Conservation (phyloP, 37 sponge, comb jelly and placozoan genomes). For the Aplysina aerophoba region DNA sequence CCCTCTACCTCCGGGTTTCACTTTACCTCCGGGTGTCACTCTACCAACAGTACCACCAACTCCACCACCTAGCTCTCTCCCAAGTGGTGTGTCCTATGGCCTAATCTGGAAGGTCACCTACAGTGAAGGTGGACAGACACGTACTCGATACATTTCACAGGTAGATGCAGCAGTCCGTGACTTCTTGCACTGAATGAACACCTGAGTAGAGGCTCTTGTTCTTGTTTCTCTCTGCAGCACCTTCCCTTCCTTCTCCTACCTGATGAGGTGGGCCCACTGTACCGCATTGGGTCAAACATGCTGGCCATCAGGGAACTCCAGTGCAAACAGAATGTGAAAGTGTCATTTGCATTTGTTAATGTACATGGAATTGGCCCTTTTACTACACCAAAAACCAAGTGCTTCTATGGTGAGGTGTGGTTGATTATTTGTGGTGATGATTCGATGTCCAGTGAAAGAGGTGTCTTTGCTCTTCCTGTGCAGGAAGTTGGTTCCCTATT, state of each 20-base stretch:
- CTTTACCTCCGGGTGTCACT: too few species aligned
- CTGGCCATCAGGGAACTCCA: constrained; percentile 22
- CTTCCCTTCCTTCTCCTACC: constrained; percentile 23
- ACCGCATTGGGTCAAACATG: constrained; percentile 22
- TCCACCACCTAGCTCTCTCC: not conserved
- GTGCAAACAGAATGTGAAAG: not conserved
- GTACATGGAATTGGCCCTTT: not conserved
- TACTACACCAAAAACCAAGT: not conserved
- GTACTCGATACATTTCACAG: not conserved
- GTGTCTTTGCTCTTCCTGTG: not conserved
- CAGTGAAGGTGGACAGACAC: not conserved
- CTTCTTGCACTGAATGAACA: not conserved
- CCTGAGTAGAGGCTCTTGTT: not conserved
- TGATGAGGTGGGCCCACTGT: constrained; percentile 21
- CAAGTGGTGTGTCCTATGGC: not conserved
- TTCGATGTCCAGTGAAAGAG: too few species aligned
- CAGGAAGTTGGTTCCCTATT: constrained; percentile 13
- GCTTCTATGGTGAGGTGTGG: constrained; percentile 7
- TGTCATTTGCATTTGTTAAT: constrained; percentile 27
- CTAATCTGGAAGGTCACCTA: not conserved
- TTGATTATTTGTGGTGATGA: too few species aligned
- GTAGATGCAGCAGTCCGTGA: not conserved
- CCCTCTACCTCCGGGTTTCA: not conserved
- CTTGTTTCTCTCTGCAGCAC: not conserved
- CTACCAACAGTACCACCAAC: too few species aligned